phyloP scores from a whole-genome alignment of 2,113 vertebrate genomes.

The zebrafish (Danio rerio) region GRCz12tu NC_133180.1:19981501-19982000 shows the following conservation, averaged over 20 bases:
- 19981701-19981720: neutral
- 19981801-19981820: neutral
- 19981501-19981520: neutral
- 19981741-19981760: neutral
- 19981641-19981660: neutral
- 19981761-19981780: neutral
- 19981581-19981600: neutral
- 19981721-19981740: slow-evolving; percentile 6
- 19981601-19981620: neutral
- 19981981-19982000: no score
- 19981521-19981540: neutral
- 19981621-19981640: neutral
- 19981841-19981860: no score
- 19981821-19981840: neutral
- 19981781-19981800: neutral
- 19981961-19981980: no score
- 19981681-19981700: neutral
- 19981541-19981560: neutral
- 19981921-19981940: no score
- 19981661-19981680: neutral
- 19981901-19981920: no score
- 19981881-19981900: no score
- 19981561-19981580: neutral
- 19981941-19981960: no score
- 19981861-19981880: no score